Conservation (phyloP, 2,797 vertebrate genomes). For the Pangasius macronema region DNA sequence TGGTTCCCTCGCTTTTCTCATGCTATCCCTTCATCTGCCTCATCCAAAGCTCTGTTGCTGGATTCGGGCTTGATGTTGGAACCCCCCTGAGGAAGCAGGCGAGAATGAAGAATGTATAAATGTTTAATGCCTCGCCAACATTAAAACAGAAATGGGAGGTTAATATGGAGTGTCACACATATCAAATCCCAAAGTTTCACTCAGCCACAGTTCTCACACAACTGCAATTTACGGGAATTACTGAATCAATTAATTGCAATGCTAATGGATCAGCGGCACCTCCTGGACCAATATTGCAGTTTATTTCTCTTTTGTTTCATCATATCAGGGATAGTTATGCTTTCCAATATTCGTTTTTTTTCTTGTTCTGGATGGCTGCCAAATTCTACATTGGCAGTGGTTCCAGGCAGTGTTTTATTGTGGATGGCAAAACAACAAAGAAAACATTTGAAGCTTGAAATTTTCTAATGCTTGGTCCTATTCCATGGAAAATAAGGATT, state of each 20-base stretch:
- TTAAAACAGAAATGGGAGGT: constrained; percentile 53
- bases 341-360: constrained; percentile 54
- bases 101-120: constrained; percentile 53
- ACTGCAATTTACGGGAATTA: constrained; percentile 54
- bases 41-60: constrained; percentile 38
- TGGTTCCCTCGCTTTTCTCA: constrained; percentile 34
- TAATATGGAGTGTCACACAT: constrained; percentile 53
- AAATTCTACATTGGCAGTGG: constrained; percentile 46
- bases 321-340: constrained; percentile 55
- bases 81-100: constrained; percentile 43
- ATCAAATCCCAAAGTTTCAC: constrained; percentile 43
- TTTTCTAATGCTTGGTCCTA: constrained; percentile 40
- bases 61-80: constrained; percentile 42
- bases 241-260: constrained; percentile 57
- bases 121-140: constrained; percentile 56
- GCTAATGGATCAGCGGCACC: constrained; percentile 49
- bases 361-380: constrained; percentile 56
- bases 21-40: constrained; percentile 41
- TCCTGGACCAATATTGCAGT: constrained; percentile 53
- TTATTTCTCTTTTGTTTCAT: constrained; percentile 62
- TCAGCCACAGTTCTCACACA: constrained; percentile 36
- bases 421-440: constrained; percentile 28
- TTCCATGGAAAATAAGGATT: constrained; percentile 38
- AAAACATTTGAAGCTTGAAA: constrained; percentile 35
- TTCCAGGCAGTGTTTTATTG: constrained; percentile 49